A percentile compares a stretch with the other conserved stretches of the same genome.
Conservation (phyloP, 1,140 invertebrate genomes). For the Cecropterus lyciades region DNA sequence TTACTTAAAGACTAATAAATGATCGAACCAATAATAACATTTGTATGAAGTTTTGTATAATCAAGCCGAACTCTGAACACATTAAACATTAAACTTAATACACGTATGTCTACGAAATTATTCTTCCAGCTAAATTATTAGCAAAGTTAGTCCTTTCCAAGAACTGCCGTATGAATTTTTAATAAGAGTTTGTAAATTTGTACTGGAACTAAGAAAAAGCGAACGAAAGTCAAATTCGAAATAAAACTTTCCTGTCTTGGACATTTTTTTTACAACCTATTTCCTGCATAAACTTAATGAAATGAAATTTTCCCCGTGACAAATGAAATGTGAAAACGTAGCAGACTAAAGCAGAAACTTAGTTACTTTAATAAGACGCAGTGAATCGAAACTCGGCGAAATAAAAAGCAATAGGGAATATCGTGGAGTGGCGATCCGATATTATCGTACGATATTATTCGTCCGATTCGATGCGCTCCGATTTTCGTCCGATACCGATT, state of each 20-base stretch:
- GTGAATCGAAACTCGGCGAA: slow-evolving; percentile 19
- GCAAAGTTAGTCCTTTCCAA: not conserved
- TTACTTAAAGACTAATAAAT: too few species aligned
- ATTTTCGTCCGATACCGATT: slow-evolving; percentile 38
- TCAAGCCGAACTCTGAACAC: too few species aligned
- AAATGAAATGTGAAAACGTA: slow-evolving; percentile 39
- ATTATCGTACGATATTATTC: slow-evolving; percentile 24
- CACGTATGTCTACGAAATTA: not conserved
- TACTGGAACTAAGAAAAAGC: slow-evolving; percentile 3
- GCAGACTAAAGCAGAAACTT: slow-evolving; percentile 32
- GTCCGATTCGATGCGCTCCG: slow-evolving; percentile 38
- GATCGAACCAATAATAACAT: too few species aligned
- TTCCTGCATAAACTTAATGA: slow-evolving; percentile 35
- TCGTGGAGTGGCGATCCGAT: slow-evolving; percentile 21
- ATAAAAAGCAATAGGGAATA: slow-evolving; percentile 29
- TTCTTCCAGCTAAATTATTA: not conserved
- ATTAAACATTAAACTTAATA: not conserved
- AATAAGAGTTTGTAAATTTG: slow-evolving; percentile 7
- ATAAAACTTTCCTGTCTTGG: slow-evolving; percentile 11
- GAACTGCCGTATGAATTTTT: slow-evolving; percentile 6
- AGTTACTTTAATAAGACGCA: slow-evolving; percentile 28
- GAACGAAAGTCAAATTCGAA: slow-evolving; percentile 6
- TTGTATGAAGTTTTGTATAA: too few species aligned
- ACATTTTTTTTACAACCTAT: slow-evolving; percentile 14
- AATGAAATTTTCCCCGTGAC: slow-evolving; percentile 25